Evolutionary conservation across 2,888 invertebrate genomes (phyloP), one percentile per base, ranked within the genome.

Genomic region (Antitype chi): DNA sequence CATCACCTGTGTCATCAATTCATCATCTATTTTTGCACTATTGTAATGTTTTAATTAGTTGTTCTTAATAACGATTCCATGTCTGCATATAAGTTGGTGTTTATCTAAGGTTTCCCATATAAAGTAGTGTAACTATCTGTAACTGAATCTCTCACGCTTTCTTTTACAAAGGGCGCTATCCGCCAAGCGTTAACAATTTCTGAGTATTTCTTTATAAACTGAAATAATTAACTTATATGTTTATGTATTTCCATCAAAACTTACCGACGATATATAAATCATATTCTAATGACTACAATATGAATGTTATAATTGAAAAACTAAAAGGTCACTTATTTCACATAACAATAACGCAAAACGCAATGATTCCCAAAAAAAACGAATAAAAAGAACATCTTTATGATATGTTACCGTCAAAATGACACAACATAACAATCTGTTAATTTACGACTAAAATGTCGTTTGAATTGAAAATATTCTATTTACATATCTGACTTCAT

Each of bases 361-460:
- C 28, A 78, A 73, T 5, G 13, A 43, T 20, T 70, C 2, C 38
- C 15, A 43, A 47, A 75, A 75, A 68, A 62, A 62, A 9, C 15
- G 15, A 43, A 74, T 70, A 78, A 68, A 82, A 63, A 59, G 13
- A 70, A 82, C 59, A 68, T 60, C 11, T 82, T 82, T 78, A 78
- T 68, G 28, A 60, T 57, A 25, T n/a, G 47, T 59, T 78, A 55
- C 28, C 23, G 68, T 79, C 78, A 82, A 78, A 79, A 57, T 81
- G 71, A 83, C 76, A 81, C 67, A 80, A 81, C 78, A 64, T 85
- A 88, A 85, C 84, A 84, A 87, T 84, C 82, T 84, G 80, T 79
- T 84, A 86, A 85, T 89, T 89, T 86, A 89, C 81, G 87, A 85
- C 85, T 79, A 73, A 86, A 82, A 81, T 82, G 8, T 78, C 38